Evolutionary conservation across 2,113 vertebrate species (phyloP).

Genomic region (Centrocercus urophasianus): DNA sequence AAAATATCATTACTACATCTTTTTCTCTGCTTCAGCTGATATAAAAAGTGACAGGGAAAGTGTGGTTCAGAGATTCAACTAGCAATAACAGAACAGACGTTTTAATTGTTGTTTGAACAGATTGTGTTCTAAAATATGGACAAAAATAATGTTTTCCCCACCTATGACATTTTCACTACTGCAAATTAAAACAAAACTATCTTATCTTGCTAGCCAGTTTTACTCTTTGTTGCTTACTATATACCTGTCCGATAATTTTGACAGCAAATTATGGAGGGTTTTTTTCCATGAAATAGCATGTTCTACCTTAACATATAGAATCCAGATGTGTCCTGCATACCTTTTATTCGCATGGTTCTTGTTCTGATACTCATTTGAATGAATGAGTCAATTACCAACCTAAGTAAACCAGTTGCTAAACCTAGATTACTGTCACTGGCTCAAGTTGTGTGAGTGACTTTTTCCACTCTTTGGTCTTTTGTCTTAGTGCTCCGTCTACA

Average conservation of each 20-base stretch:
- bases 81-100: not conserved
- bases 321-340: not conserved
- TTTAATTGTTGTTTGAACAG: conserved; percentile 20
- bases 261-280: not conserved
- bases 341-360: not conserved
- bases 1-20: not conserved
- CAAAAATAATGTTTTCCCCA: not conserved
- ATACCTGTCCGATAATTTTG: not conserved
- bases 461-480: not conserved
- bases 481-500: not conserved
- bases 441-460: not conserved
- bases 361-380: not conserved
- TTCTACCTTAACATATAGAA: not conserved
- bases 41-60: not conserved
- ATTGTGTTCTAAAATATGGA: not conserved
- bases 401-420: not conserved
- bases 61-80: not conserved
- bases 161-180: not conserved
- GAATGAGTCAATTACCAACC: not conserved
- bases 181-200: not conserved
- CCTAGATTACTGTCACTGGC: not conserved
- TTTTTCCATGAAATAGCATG: not conserved
- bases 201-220: not conserved
- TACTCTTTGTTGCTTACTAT: not conserved
- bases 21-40: not conserved